These are phyloP conservation scores for Drosophila ezoana DNA, from an alignment of 2,888 invertebrate genomes.

Conservation along the genomic window DNA sequence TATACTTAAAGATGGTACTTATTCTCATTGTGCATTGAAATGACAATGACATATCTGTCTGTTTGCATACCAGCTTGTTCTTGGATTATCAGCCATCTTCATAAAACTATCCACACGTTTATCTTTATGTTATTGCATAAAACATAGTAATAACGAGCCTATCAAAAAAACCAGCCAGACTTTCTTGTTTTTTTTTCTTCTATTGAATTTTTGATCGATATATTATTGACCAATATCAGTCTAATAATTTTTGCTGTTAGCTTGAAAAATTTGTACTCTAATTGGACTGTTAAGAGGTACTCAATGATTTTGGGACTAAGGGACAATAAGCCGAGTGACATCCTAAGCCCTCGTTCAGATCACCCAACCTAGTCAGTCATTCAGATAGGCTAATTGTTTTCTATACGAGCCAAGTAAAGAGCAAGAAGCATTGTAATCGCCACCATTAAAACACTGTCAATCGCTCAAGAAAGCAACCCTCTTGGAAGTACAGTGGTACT, in stretches of 20 bases:
- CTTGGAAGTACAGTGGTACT: slow-evolving; percentile 29
- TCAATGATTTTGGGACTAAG: slow-evolving; percentile 19
- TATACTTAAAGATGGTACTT: too few species aligned
- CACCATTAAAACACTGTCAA: slow-evolving; percentile 71
- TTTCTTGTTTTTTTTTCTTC: too few species aligned
- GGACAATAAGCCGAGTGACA: slow-evolving; percentile 34
- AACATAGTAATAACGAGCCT: too few species aligned
- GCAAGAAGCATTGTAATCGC: slow-evolving; percentile 67
- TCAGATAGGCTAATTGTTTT: slow-evolving; percentile 61
- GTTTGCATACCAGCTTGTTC: too few species aligned
- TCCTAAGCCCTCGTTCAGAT: slow-evolving; percentile 29
- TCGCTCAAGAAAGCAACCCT: slow-evolving; percentile 51
- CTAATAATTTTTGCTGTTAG: slow-evolving; percentile 1
- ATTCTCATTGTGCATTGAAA: too few species aligned
- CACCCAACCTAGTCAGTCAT: slow-evolving; percentile 19
- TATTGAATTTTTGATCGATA: too few species aligned
- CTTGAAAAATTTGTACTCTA: slow-evolving; percentile 12
- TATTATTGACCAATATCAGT: too few species aligned
- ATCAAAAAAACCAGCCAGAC: too few species aligned
- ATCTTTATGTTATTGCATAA: too few species aligned
- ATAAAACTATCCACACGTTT: too few species aligned
- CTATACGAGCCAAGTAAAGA: slow-evolving; percentile 46
- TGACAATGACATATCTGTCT: too few species aligned
- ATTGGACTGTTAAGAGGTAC: slow-evolving; percentile 29
- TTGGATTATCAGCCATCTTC: too few species aligned